Evolutionary conservation across 2,113 vertebrate species (phyloP), one percentile per base, ranked within the genome.

Genomic region (Alaudala cheleensis): DNA sequence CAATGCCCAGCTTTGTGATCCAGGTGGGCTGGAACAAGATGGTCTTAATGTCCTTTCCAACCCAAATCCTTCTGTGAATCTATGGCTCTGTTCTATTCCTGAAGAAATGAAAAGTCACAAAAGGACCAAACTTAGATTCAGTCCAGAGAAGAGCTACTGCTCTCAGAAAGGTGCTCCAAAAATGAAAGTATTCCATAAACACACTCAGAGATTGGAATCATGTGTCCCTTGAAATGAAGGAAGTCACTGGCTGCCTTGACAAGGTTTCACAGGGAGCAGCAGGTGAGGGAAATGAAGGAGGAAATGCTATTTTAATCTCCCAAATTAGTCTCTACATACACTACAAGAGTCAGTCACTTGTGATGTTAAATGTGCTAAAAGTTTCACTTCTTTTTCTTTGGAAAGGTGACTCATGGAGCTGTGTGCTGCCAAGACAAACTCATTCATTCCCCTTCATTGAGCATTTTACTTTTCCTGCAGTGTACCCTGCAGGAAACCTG

Each of bases 341-440:
- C 39, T 23, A 34, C 26, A 77, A 81, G 73, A 92, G 71, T 28
- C 90, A 82, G 47, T 50, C 44, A 58, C 42, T 89, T 64, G 44
- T 2, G 3, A 20, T 95, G 65, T 72, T 91, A 81, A 90, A 72
- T 4, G n/a, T 10, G 4, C 18, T 83, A 10, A 22, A 93, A 74
- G 40, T 80, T 73, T 77, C 13, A 4, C 28, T 92, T 61, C 47
- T 94, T 93, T 86, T 80, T 53, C 57, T 71, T 74, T 22, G 11
- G 19, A 88, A 95, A 94, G 61, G 78, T 93, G 89, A 95, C 92
- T 95, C 85, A 84, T 81, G 39, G 65, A 82, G 58, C 19, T 94
- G 66, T 74, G 51, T 0, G 0, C 26, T 81, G 84, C 92, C 82
- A 95, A 95, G 86, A 93, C 62, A 94, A 97, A 86, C 71, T 91